Evolutionary conservation across 2,888 invertebrate genomes (phyloP).

Genomic region (Dryomyza anilis): DNA sequence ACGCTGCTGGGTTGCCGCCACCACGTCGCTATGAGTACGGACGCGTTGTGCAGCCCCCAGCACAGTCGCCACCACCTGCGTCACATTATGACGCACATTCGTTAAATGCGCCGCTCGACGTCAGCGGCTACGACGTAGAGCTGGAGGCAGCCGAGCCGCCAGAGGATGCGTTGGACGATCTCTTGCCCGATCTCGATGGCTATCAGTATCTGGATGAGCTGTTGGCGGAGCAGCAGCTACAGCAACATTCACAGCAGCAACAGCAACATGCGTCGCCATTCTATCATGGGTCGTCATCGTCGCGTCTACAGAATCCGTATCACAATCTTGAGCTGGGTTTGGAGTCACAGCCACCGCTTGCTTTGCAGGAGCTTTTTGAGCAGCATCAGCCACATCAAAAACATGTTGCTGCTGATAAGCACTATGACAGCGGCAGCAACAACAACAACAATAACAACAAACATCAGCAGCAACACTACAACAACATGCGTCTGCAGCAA

Average conservation of each 20-base stretch:
- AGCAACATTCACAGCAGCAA: slow-evolving; percentile 36
- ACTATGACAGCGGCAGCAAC: slow-evolving; percentile 26
- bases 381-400: slow-evolving; percentile 38
- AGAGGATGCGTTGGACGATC: slow-evolving; percentile 49
- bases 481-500: slow-evolving; percentile 51
- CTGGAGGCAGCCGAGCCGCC: slow-evolving; percentile 34
- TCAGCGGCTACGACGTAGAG: neutral
- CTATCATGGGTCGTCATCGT: slow-evolving; percentile 7
- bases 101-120: slow-evolving; percentile 37
- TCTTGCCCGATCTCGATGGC: slow-evolving; percentile 49
- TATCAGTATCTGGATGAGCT: slow-evolving; percentile 49
- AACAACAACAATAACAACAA: slow-evolving; percentile 33
- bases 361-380: slow-evolving; percentile 53
- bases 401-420: slow-evolving; percentile 14
- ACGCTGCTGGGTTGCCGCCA: slow-evolving; percentile 25
- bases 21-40: slow-evolving; percentile 47
- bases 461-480: slow-evolving; percentile 33
- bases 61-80: slow-evolving; percentile 41
- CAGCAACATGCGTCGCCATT: slow-evolving; percentile 5
- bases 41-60: slow-evolving; percentile 47
- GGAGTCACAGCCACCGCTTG: slow-evolving; percentile 44
- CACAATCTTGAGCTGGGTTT: slow-evolving; percentile 48
- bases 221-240: slow-evolving; percentile 38
- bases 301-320: slow-evolving; percentile 41
- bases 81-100: too few relatives aligned